Percentiles rank a stretch among this genome's conserved stretches.
Conservation (phyloP, 2,888 invertebrate genomes). For the Hypsopygia costalis region DNA sequence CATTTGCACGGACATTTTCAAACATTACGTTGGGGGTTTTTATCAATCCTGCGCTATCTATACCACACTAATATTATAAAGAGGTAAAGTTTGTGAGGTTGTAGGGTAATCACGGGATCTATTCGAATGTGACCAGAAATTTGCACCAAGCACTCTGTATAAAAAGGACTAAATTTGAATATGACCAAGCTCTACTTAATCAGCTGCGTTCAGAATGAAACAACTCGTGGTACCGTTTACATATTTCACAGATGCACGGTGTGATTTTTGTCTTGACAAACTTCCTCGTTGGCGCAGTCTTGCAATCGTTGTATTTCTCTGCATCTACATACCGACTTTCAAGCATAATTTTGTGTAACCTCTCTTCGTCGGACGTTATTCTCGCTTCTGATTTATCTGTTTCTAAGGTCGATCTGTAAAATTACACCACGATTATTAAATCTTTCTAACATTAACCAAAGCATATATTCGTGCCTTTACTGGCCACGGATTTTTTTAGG, state of each 20-base stretch:
- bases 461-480: no score
- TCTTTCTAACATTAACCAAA: not conserved
- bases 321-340: constrained; percentile 56
- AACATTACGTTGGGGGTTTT: no score
- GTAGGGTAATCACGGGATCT: no score
- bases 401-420: constrained; percentile 25
- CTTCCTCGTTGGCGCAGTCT: constrained; percentile 15
- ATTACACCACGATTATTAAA: not conserved
- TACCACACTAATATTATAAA: no score
- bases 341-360: constrained; percentile 39
- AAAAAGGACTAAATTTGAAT: no score
- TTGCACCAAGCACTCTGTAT: no score
- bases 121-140: no score
- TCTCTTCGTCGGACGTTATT: constrained; percentile 15
- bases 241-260: constrained; percentile 66
- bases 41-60: no score
- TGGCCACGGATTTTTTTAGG: no score
- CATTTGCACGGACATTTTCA: no score
- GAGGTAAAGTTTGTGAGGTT: no score
- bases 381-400: constrained; percentile 15
- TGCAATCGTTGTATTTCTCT: constrained; percentile 13
- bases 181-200: not conserved
- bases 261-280: constrained; percentile 16
- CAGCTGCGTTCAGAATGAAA: constrained; percentile 41
- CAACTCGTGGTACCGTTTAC: constrained; percentile 59